phyloP scores from a whole-genome alignment of 2,113 vertebrate genomes.

The Rhodinocichla rosea region DNA sequence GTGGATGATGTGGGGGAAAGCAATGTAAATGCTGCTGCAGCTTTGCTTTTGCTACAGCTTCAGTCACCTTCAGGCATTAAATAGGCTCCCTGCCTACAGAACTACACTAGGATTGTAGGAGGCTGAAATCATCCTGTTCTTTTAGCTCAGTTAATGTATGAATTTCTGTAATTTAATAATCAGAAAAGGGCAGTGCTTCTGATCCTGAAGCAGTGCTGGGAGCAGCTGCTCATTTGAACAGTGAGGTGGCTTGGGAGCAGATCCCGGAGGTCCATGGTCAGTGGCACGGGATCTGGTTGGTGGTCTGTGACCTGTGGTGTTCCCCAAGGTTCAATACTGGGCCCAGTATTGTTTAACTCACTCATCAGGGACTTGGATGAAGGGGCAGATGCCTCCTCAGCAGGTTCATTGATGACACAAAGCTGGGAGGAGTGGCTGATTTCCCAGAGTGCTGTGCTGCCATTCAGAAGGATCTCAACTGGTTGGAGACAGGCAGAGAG shows the following conservation, averaged over 20 bases:
- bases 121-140: background rate
- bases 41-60: background rate
- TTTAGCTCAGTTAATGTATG: background rate
- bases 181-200: background rate
- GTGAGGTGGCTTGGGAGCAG: background rate
- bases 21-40: background rate
- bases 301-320: background rate
- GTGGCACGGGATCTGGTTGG: background rate
- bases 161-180: background rate
- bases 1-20: no score
- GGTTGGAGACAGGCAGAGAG: rapidly evolving
- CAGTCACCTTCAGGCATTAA: background rate
- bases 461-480: rapidly evolving
- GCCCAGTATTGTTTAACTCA: background rate
- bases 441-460: background rate
- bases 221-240: background rate
- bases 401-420: background rate
- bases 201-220: background rate
- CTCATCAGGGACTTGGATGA: background rate
- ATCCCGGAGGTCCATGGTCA: background rate
- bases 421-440: background rate
- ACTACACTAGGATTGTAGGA: background rate
- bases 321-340: rapidly evolving
- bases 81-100: rapidly evolving
- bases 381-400: background rate